phyloP scores from a whole-genome alignment of 2,113 vertebrate species.

The Pandion haliaetus region DNA sequence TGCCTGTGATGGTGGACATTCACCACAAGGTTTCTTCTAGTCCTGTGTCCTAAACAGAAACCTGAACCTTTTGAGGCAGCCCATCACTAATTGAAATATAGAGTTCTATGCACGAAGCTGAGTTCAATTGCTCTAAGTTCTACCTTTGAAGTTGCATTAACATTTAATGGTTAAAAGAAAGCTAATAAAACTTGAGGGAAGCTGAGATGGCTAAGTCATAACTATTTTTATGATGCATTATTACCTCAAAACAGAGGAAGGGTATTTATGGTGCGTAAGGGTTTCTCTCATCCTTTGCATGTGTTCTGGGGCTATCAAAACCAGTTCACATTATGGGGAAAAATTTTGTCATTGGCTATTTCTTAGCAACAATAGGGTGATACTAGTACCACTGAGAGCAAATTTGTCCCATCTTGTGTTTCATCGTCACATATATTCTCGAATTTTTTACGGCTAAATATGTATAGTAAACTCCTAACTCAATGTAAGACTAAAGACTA shows the following conservation, averaged over 20 bases:
- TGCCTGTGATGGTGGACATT: neutral
- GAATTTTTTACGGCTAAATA: neutral
- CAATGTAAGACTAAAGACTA: neutral
- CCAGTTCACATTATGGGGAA: neutral
- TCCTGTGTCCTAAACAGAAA: neutral
- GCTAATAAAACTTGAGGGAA: constrained; percentile 19
- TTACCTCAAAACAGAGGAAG: neutral
- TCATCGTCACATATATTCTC: neutral
- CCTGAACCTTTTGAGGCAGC: neutral
- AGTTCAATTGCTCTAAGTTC: neutral
- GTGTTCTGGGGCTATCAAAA: neutral
- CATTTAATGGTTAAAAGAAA: constrained; percentile 15
- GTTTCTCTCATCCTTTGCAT: neutral
- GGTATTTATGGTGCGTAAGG: neutral
- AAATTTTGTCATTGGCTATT: neutral
- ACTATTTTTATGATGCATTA: constrained; percentile 25
- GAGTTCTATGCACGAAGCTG: neutral
- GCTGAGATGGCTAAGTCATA: neutral
- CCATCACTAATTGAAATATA: constrained; percentile 25
- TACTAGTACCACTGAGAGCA: neutral
- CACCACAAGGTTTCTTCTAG: neutral
- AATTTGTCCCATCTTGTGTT: neutral
- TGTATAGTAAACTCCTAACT: neutral
- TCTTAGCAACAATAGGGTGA: neutral
- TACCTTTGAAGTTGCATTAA: constrained; percentile 44